Conservation (phyloP, 2,113 vertebrate genomes). For the Plestiodon gilberti region DNA sequence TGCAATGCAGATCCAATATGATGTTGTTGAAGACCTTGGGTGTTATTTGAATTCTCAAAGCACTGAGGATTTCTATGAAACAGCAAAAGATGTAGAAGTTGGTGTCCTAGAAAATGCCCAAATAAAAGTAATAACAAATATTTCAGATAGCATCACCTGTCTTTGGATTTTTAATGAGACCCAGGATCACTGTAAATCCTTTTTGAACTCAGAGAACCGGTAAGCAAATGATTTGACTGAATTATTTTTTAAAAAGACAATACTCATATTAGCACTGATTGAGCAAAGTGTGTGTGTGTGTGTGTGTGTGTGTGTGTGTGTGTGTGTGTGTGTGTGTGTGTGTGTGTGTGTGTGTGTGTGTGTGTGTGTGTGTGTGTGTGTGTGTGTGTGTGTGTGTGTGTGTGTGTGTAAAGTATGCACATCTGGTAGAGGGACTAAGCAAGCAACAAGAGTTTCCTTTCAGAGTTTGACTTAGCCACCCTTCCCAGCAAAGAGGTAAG, state of each 20-base stretch:
- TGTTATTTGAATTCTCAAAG: constrained; percentile 59
- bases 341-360: too few species aligned
- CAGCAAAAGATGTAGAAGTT: constrained; percentile 57
- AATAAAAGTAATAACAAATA: constrained; percentile 64
- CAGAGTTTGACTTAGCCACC: background rate
- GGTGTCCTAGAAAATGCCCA: constrained; percentile 64
- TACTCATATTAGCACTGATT: background rate
- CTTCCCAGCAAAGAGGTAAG: background rate
- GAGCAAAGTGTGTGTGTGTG: background rate
- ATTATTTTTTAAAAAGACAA: background rate
- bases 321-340: too few species aligned
- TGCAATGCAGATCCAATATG: constrained; percentile 44
- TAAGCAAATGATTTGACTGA: constrained; percentile 37
- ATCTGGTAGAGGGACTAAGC: background rate
- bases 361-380: too few species aligned
- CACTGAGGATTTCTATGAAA: constrained; percentile 48
- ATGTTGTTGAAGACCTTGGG: constrained; percentile 54
- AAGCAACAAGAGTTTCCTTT: background rate
- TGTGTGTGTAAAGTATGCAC: too few species aligned
- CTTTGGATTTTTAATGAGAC: constrained; percentile 63
- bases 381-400: too few species aligned
- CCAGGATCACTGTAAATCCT: constrained; percentile 46
- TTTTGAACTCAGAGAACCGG: constrained; percentile 43
- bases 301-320: too few species aligned
- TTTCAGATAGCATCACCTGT: constrained; percentile 60